A percentile compares a stretch with the other conserved stretches of the same genome.
Conservation (phyloP, 2,888 invertebrate genomes). For the Anthophora plumipes region DNA sequence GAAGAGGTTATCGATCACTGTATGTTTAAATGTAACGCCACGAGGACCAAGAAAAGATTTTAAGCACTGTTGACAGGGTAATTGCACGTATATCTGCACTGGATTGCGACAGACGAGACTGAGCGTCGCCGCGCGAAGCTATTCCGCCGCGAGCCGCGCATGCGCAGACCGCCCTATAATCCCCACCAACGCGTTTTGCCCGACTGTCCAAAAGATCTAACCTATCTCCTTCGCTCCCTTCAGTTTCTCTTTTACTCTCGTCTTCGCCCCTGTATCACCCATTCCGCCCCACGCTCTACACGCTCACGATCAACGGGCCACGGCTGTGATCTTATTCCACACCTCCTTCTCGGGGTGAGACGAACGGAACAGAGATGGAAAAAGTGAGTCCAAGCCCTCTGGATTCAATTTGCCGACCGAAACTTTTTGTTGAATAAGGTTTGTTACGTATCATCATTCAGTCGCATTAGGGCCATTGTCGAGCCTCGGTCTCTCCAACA, state of each 20-base stretch:
- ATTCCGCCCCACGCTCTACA: slow-evolving; percentile 46
- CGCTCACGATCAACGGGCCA: slow-evolving; percentile 60
- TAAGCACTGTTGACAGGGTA: slow-evolving; percentile 79
- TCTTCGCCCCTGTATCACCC: slow-evolving; percentile 41
- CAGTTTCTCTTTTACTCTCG: slow-evolving; percentile 18
- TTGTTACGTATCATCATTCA: slow-evolving; percentile 77
- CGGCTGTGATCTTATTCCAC: slow-evolving; percentile 71
- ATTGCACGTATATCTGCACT: slow-evolving; percentile 81
- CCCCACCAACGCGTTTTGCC: slow-evolving; percentile 56
- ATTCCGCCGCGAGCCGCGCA: slow-evolving; percentile 74
- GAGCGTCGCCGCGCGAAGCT: slow-evolving; percentile 81
- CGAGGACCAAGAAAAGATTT: slow-evolving; percentile 67
- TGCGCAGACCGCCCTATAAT: slow-evolving; percentile 74
- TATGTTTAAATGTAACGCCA: slow-evolving; percentile 27
- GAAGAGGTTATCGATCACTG: slow-evolving; percentile 57
- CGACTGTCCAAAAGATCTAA: slow-evolving; percentile 45
- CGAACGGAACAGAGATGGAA: not conserved
- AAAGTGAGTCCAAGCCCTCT: slow-evolving; percentile 48
- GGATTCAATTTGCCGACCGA: slow-evolving; percentile 79
- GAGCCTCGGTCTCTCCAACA: slow-evolving; percentile 36
- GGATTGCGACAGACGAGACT: slow-evolving; percentile 82
- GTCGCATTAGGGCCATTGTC: slow-evolving; percentile 69
- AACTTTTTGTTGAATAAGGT: slow-evolving; percentile 77
- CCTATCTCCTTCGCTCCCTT: slow-evolving; percentile 9
- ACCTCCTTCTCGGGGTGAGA: slow-evolving; percentile 57